Evolutionary conservation across 2,113 vertebrate species (phyloP), one percentile per base, ranked within the genome.

Genomic region (Pteronura brasiliensis): DNA sequence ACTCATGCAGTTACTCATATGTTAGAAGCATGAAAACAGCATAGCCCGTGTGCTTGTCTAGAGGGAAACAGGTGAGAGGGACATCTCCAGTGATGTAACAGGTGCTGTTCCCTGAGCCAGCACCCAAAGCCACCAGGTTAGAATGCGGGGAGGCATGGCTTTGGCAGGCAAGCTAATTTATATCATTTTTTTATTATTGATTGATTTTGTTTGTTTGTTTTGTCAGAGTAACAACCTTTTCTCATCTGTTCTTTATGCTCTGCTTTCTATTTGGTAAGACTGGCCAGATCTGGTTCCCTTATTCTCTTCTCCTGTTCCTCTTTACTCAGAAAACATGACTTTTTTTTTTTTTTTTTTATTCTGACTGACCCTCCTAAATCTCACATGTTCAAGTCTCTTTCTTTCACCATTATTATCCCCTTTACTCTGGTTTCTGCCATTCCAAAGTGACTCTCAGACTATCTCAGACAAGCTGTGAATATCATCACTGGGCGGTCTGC

Each of bases 101-200:
- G 63, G 7, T 20, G 4, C 17, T 42, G 21, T 44, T 10, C 39
- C 23, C 3, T 21, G 55, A 42, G 4, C 29, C 31, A 8, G 15
- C 4, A 61, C 20, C 1, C 15, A 44, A 31, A 47, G 9, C 10
- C 1, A 47, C 44, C 39, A 39, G 0, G 0, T 57, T 13, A 49
- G 55, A 6, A 57, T 7, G 8, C 13, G 2, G 10, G 27, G 39
- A 59, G 27, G 59, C 7, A 0, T 13, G 36, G 52, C 71, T 84
- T 8, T 84, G 34, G 10, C 27, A 47, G 59, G 39, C 34, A 47
- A 15, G 20, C 27, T 77, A 5, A 49, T 42, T 47, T n/a, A 44
- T 74, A 11, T 74, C 25, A 42, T 27, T 74, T 74, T 61, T 61
- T 61, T 61, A 61, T 61, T 61, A 61, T 27, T 61, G 59, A 61